phyloP scores from a whole-genome alignment of 2,888 invertebrate species.

The Latheticus oryzae region DNA sequence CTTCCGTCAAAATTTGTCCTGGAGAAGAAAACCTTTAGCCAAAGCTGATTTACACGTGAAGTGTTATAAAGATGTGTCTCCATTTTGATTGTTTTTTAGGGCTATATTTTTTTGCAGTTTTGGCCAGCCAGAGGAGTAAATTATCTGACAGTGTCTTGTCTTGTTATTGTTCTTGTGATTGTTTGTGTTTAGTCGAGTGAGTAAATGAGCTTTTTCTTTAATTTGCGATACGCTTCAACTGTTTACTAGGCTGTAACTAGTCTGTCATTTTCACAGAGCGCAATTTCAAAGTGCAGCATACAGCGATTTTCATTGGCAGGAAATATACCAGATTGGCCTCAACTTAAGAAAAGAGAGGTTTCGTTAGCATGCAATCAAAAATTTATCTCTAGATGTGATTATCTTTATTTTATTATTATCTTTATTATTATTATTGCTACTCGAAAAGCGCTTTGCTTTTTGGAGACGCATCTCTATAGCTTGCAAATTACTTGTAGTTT shows the following conservation, averaged over 20 bases:
- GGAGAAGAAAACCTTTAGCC: constrained; percentile 46
- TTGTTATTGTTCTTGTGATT: constrained; percentile 47
- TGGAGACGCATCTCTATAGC: constrained; percentile 61
- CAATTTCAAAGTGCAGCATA: constrained; percentile 43
- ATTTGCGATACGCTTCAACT: constrained; percentile 32
- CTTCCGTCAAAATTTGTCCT: too few relatives aligned
- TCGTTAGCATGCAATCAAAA: constrained; percentile 41
- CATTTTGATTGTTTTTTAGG: constrained; percentile 49
- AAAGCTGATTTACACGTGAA: constrained; percentile 40
- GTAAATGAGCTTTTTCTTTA: constrained; percentile 42
- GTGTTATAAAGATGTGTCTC: constrained; percentile 62
- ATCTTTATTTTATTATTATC: constrained; percentile 33
- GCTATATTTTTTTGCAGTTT: constrained; percentile 53
- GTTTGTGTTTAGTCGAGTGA: constrained; percentile 45
- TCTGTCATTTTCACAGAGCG: constrained; percentile 48
- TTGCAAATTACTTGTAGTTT: constrained; percentile 43
- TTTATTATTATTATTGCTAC: too few relatives aligned
- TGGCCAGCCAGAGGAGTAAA: constrained; percentile 55
- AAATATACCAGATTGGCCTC: constrained; percentile 59
- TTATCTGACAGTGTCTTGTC: constrained; percentile 48
- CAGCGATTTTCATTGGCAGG: constrained; percentile 50
- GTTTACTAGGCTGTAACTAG: constrained; percentile 41
- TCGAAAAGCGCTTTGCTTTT: constrained; percentile 42
- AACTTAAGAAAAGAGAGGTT: constrained; percentile 61
- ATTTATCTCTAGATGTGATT: constrained; percentile 44